Conservation (phyloP, 2,797 vertebrate species). For the Myotis vivesi region DNA sequence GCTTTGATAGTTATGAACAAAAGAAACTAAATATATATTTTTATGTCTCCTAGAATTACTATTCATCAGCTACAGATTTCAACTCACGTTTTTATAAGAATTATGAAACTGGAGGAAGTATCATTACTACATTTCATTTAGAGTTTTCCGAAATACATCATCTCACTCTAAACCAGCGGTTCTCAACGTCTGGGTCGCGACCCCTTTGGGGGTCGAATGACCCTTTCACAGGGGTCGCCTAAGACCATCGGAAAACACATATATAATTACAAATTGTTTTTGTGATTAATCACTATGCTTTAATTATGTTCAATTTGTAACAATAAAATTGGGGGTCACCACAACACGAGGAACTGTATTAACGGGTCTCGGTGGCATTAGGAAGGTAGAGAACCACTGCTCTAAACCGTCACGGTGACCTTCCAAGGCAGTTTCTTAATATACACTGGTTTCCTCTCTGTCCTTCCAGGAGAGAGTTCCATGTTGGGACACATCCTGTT, state of each 20-base stretch:
- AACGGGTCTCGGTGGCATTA: too few relatives aligned
- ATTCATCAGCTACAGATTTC: not conserved
- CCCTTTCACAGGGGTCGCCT: too few relatives aligned
- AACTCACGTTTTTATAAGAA: slow-evolving; percentile 8
- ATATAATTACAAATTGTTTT: too few relatives aligned
- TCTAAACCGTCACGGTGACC: not conserved
- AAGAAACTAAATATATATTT: not conserved
- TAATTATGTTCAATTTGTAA: too few relatives aligned
- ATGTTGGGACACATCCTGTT: not conserved
- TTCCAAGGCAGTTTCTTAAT: not conserved
- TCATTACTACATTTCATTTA: not conserved
- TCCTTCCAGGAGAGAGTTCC: not conserved
- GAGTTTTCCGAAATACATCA: not conserved
- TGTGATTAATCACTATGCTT: too few relatives aligned
- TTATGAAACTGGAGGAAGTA: not conserved
- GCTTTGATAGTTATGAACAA: not conserved
- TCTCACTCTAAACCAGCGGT: not conserved
- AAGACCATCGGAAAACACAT: too few relatives aligned
- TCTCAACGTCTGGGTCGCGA: too few relatives aligned
- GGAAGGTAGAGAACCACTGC: not conserved
- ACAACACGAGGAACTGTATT: too few relatives aligned
- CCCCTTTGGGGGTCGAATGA: too few relatives aligned
- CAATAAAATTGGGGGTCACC: too few relatives aligned
- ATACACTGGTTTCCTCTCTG: not conserved
- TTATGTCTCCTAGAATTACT: not conserved